Evolutionary conservation across 1,140 invertebrate genomes (phyloP).

Genomic region (Colletes gigas): DNA sequence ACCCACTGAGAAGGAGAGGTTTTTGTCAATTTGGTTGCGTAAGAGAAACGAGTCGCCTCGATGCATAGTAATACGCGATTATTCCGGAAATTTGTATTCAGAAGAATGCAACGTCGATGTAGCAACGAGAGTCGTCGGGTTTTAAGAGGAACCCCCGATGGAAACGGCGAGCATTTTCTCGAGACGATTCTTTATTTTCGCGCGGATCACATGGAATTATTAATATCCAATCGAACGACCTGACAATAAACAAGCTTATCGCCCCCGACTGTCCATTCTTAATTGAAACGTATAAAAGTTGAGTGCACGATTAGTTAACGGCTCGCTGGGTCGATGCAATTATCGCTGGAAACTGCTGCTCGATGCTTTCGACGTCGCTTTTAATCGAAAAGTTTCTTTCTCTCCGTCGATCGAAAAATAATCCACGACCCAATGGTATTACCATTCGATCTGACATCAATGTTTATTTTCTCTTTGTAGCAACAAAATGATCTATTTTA

Average conservation of each 20-base stretch:
- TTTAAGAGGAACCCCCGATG: not conserved
- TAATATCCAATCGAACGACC: constrained; percentile 43
- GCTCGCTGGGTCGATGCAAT: not conserved
- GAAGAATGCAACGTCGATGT: constrained; percentile 16
- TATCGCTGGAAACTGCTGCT: constrained; percentile 1
- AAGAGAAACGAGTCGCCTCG: not conserved
- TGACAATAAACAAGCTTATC: constrained; percentile 52
- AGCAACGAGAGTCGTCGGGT: not conserved
- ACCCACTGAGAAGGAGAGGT: too few species aligned
- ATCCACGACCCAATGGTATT: too few species aligned
- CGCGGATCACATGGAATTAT: constrained; percentile 32
- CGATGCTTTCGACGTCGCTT: not conserved
- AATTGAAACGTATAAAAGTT: constrained; percentile 11
- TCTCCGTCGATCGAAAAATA: not conserved
- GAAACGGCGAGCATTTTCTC: not conserved
- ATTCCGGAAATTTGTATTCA: constrained; percentile 19
- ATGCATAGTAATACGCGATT: not conserved
- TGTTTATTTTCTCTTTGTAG: too few species aligned
- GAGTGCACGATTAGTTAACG: not conserved
- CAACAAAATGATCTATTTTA: too few species aligned
- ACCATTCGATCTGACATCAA: too few species aligned
- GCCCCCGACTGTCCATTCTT: constrained; percentile 16
- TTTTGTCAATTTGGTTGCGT: not conserved
- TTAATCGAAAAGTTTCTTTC: not conserved
- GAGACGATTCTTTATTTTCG: constrained; percentile 6